Conservation (phyloP, 92 coral and sea anemone genomes). For the Isaurus tuberculatus region DNA sequence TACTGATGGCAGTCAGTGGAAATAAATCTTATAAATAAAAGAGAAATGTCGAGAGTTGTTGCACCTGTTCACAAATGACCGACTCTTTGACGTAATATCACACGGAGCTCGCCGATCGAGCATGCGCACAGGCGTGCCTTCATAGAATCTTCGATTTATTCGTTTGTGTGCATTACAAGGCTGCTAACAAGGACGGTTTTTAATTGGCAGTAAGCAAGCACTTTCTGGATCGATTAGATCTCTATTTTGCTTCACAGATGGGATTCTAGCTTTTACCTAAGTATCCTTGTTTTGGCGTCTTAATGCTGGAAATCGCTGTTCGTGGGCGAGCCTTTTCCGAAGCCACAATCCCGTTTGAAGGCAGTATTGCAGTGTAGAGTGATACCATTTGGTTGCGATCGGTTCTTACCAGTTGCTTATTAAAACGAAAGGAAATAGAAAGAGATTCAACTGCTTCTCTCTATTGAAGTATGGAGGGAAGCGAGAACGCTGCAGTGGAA, state of each 20-base stretch:
- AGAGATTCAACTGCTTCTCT: background rate
- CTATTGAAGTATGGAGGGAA: slow-evolving; percentile 23
- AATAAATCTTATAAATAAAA: background rate
- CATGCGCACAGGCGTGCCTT: slow-evolving; percentile 36
- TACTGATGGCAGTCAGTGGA: background rate
- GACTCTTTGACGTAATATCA: slow-evolving; percentile 23
- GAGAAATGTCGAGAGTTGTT: background rate
- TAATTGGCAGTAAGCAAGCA: background rate
- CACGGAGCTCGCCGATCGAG: slow-evolving; percentile 26
- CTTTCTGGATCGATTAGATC: slow-evolving; percentile 22
- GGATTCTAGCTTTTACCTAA: slow-evolving; percentile 1
- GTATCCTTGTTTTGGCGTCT: background rate
- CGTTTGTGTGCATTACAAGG: slow-evolving; percentile 27
- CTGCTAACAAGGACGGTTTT: slow-evolving; percentile 30
- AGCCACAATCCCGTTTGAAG: background rate
- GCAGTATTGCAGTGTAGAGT: background rate
- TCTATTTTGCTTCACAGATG: slow-evolving; percentile 19
- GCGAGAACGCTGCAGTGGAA: slow-evolving; percentile 52
- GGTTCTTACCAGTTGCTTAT: slow-evolving; percentile 1
- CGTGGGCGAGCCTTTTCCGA: background rate
- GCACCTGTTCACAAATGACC: slow-evolving; percentile 37
- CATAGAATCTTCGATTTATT: slow-evolving; percentile 24
- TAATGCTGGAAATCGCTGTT: slow-evolving; percentile 3
- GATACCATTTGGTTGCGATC: slow-evolving; percentile 32
- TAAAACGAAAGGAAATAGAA: background rate